Conservation (phyloP, 2,888 invertebrate species). For the Caenorhabditis doughertyi region DNA sequence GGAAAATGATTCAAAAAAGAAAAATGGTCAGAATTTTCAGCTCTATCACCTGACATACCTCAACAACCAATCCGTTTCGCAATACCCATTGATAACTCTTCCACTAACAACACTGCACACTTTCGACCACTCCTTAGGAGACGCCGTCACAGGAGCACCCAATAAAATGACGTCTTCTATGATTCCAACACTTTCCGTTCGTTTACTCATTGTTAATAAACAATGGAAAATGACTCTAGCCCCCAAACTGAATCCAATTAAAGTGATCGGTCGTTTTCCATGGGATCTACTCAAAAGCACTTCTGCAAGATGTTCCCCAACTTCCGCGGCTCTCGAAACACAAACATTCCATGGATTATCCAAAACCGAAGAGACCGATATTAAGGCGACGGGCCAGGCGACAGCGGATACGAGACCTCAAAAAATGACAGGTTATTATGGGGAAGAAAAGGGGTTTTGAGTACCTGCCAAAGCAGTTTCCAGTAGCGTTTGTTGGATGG, state of each 20-base stretch:
- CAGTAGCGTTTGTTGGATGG: slow-evolving; percentile 87
- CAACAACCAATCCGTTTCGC: slow-evolving; percentile 87
- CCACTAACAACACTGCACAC: slow-evolving; percentile 86
- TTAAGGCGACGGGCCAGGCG: slow-evolving; percentile 87
- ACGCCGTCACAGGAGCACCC: slow-evolving; percentile 87
- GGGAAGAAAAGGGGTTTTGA: not conserved
- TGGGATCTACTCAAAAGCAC: slow-evolving; percentile 86
- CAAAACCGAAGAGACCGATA: slow-evolving; percentile 86
- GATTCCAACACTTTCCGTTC: slow-evolving; percentile 85
- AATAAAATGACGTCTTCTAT: slow-evolving; percentile 87
- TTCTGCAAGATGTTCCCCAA: slow-evolving; percentile 87
- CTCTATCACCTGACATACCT: too few species aligned
- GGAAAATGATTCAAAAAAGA: too few species aligned
- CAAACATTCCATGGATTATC: slow-evolving; percentile 88
- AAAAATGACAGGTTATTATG: slow-evolving; percentile 24
- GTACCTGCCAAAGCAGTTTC: slow-evolving; percentile 86
- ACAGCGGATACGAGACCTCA: slow-evolving; percentile 87
- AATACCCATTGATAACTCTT: slow-evolving; percentile 87
- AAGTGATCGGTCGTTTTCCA: slow-evolving; percentile 87
- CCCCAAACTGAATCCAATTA: slow-evolving; percentile 87
- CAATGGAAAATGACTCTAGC: slow-evolving; percentile 88
- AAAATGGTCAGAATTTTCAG: too few species aligned
- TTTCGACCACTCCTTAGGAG: slow-evolving; percentile 85
- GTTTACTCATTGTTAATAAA: slow-evolving; percentile 85
- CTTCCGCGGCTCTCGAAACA: slow-evolving; percentile 86